Base-by-base conservation (phyloP, 2,888 invertebrate genomes). In the Pogonocherus hispidulus region DNA sequence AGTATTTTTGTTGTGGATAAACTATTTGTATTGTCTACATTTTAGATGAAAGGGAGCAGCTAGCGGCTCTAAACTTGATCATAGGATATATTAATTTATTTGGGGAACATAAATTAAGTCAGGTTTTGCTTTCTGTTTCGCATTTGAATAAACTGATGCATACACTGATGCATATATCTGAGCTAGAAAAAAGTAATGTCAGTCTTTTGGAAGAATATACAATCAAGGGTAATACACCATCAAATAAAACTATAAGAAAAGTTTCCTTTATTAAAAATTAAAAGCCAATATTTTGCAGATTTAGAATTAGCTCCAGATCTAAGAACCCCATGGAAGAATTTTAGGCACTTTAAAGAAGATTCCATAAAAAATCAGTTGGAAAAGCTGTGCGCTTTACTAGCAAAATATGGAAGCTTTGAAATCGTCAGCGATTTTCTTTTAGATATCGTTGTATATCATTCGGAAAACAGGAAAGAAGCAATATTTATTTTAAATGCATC, bases 11-110 rank as follows among this genome's bases (percentile, higher is more conserved):
- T 56, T 14, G 14, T 20, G 32, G 5, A n/a, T 23, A 2, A n/a
- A 23, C n/a, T 51, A 14, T n/a, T 52, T 9, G 52, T 22, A 19
- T n/a, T 20, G 2, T 44, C 1, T 37, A 8, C 1, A 35, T 55
- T 79, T 3, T 82, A 89, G 93, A 92, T 76, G 88, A 90, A 22
- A 81, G 78, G 1, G 88, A 90, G 74, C 93, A 93, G 81, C 80
- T 90, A 20, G 85, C 89, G 0, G 88, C 89, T 3, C 82, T 94
- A 52, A 89, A 90, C 78, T 88, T 92, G 55, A 76, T 94, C 0
- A 88, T 90, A 71, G 94, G 93, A 2, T 93, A 93, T 82, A 79
- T 94, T 9, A 84, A 86, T 59, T 83, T 91, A 59, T 84, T 94
- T 57, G 88, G 88, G 5, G 83, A 87, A 14, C 86, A 88, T 76